Base-by-base conservation (phyloP, 2,797 vertebrate genomes). In the Phalanger gymnotis region DNA sequence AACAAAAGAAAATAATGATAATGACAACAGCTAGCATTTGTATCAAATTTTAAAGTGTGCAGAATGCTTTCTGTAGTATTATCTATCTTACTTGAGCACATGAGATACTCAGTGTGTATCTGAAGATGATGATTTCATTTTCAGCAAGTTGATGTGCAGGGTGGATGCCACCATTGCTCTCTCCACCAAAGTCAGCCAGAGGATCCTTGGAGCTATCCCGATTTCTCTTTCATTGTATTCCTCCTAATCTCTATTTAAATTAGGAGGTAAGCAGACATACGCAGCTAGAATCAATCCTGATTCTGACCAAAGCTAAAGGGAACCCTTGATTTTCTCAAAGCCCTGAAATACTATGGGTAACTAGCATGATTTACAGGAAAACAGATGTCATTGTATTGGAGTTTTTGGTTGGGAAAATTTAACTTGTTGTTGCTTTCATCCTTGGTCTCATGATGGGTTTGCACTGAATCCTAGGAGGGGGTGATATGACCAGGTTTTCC, bases 281-380 rank as follows among this genome's bases (percentile, higher is more conserved):
- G 16, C 4, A 47, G 34, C 0, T 0, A 19, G 30, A 27, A 11
- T 4, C 90, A 90, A 27, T 51, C 0, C 0, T 25, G n/a, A 40
- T 13, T 0, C 90, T 2, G 40, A 22, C 14, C 2, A 34, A 6
- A 25, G 1, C 40, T 51, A 47, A 12, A 28, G 0, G 9, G n/a
- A 53, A 90, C 51, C 30, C 52, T 87, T 53, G 51, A 34, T 54
- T 90, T 90, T 90, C 90, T 30, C 31, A n/a, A 30, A 53, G 12
- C 28, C 89, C 89, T 34, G 90, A 90, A 54, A 90, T n/a, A 34
- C 34, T 16, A 6, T 90, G 90, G 90, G 34, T 34, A 53, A 34
- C 51, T 52, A 90, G 90, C 31, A 11, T 52, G 0, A 30, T 34
- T 87, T 90, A 54, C 54, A 54, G 90, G 52, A 90, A 90, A 90